phyloP scores from a whole-genome alignment of 2,888 invertebrate species.

The Dioctria linearis region DNA sequence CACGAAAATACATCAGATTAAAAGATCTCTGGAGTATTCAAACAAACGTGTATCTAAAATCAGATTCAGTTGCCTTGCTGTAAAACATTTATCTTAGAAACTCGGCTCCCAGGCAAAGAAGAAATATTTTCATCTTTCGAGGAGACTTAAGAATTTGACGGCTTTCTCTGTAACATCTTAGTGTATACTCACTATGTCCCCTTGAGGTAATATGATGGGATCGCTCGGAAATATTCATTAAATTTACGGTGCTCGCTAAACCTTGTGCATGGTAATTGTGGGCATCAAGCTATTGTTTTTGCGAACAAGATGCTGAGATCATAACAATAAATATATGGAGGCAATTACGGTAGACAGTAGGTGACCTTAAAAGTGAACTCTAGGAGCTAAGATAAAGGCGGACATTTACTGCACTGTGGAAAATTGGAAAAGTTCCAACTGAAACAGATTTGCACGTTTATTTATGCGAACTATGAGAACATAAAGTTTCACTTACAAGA shows the following conservation, averaged over 20 bases:
- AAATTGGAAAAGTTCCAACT: conserved; percentile 15
- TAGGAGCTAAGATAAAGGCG: not conserved
- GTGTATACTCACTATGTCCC: conserved; percentile 17
- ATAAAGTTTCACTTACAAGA: conserved; percentile 25
- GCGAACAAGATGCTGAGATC: conserved; percentile 34
- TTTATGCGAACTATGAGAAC: conserved; percentile 38
- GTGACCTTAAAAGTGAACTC: conserved; percentile 24
- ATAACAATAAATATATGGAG: conserved; percentile 41
- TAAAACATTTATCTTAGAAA: not conserved
- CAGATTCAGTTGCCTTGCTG: conserved; percentile 9
- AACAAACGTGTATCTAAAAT: conserved; percentile 19
- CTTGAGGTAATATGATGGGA: conserved; percentile 10
- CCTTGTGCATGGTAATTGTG: conserved; percentile 2
- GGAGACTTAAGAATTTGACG: conserved; percentile 27
- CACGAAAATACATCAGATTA: no score
- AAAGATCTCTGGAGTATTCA: not conserved
- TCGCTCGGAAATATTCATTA: conserved; percentile 2
- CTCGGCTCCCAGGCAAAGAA: not conserved
- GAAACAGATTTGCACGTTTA: conserved; percentile 25
- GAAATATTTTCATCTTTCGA: conserved; percentile 26
- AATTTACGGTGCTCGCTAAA: conserved; percentile 13
- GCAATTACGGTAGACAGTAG: conserved; percentile 30
- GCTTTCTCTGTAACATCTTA: conserved; percentile 18
- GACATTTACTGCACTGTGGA: not conserved
- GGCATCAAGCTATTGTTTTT: conserved; percentile 10